phyloP scores from a whole-genome alignment of 2,797 vertebrate species.

The Manis javanica region DNA sequence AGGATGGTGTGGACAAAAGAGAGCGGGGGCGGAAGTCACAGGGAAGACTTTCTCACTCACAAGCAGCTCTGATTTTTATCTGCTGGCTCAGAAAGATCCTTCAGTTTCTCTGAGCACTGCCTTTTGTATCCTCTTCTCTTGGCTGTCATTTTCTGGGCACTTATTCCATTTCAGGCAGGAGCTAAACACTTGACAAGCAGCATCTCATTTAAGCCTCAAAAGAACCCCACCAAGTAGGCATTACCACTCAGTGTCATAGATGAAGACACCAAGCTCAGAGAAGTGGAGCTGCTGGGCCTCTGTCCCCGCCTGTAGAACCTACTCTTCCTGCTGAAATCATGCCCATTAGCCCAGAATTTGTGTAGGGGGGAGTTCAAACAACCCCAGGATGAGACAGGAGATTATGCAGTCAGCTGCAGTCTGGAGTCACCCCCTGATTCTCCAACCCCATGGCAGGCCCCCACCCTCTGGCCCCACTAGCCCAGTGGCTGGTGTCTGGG shows the following conservation, averaged over 20 bases:
- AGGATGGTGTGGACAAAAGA: conserved; percentile 37
- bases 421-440: neutral
- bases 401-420: neutral
- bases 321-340: neutral
- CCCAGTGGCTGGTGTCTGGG: neutral
- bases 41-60: neutral
- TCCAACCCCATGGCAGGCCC: no score
- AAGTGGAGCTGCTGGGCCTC: neutral
- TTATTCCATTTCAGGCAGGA: conserved; percentile 52
- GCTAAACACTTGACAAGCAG: conserved; percentile 49
- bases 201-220: conserved; percentile 28
- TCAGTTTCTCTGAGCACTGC: neutral
- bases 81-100: conserved; percentile 7
- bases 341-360: neutral
- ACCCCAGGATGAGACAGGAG: neutral
- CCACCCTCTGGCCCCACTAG: no score
- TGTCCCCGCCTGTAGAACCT: neutral
- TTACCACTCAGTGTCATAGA: neutral
- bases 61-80: neutral
- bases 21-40: neutral
- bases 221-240: neutral
- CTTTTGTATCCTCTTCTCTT: conserved; percentile 32
- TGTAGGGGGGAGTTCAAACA: neutral
- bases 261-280: neutral
- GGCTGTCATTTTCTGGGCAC: conserved; percentile 71